phyloP scores from a whole-genome alignment of 2,888 invertebrate species.

The Eretmocerus hayati region DNA sequence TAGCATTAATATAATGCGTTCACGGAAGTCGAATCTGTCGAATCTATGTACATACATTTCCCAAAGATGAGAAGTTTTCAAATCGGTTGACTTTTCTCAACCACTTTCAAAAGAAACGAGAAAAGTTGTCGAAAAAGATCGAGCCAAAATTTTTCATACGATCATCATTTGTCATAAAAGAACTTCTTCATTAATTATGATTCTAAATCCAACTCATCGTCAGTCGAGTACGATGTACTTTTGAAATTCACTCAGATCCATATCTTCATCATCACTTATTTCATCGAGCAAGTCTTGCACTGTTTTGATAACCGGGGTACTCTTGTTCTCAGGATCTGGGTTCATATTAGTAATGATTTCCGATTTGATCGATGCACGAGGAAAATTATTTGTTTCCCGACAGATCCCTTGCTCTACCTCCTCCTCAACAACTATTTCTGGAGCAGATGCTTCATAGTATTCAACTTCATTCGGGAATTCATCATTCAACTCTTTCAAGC shows the following conservation, averaged over 20 bases:
- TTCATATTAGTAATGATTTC: constrained; percentile 19
- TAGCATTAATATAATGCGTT: no score
- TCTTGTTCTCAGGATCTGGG: constrained; percentile 8
- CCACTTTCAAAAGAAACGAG: no score
- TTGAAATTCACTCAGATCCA: constrained; percentile 20
- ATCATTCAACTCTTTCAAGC: constrained; percentile 25
- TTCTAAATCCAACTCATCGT: no score
- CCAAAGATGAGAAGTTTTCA: no score
- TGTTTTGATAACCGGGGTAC: constrained; percentile 33
- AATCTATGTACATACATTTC: no score
- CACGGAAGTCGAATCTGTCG: no score
- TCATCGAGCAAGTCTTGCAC: constrained; percentile 44
- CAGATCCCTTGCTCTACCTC: not conserved
- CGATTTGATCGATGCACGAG: constrained; percentile 3
- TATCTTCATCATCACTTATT: constrained; percentile 36
- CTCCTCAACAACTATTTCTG: not conserved
- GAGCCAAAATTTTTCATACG: no score
- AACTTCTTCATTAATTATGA: no score
- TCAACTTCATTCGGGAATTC: constrained; percentile 14
- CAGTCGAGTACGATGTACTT: constrained; percentile 33
- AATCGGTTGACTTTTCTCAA: no score
- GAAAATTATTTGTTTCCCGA: not conserved
- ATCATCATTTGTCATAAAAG: no score
- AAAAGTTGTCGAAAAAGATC: no score
- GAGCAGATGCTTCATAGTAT: constrained; percentile 6